phyloP scores from a whole-genome alignment of 2,888 invertebrate species.

The Theodoxus fluviatilis region DNA sequence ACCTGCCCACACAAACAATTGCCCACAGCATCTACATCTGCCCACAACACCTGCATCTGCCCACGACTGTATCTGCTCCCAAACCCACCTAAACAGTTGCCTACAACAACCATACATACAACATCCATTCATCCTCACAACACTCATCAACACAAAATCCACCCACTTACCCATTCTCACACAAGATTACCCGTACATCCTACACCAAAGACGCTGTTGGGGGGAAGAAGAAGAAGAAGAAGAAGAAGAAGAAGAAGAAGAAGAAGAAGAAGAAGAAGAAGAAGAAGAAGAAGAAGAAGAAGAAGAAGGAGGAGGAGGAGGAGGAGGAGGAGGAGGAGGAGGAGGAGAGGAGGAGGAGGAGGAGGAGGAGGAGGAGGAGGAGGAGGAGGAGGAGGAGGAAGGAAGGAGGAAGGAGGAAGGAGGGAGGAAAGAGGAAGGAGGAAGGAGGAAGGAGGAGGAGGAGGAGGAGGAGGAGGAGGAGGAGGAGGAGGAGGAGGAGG shows the following conservation, averaged over 20 bases:
- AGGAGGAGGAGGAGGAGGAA: not conserved
- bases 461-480: conserved; percentile 7
- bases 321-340: conserved; percentile 3
- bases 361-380: not conserved
- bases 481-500: not conserved
- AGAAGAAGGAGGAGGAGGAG: conserved; percentile 16
- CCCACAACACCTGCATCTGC: too few relatives aligned
- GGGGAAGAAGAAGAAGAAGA: not conserved
- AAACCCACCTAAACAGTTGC: too few relatives aligned
- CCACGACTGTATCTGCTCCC: too few relatives aligned
- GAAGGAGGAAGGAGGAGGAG: not conserved
- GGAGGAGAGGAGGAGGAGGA: conserved; percentile 2
- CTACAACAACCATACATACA: too few relatives aligned
- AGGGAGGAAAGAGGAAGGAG: not conserved
- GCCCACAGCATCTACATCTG: too few relatives aligned
- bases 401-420: not conserved
- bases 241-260: not conserved
- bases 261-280: conserved; percentile 17
- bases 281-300: conserved; percentile 16
- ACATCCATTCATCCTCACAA: too few relatives aligned
- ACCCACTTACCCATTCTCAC: too few relatives aligned
- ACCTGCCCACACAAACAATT: too few relatives aligned
- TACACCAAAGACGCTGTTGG: not conserved
- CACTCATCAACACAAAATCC: too few relatives aligned
- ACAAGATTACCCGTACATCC: too few relatives aligned